These are phyloP conservation scores for Lasiurus borealis DNA, from an alignment of 2,113 vertebrate species.

Conservation along the genomic window DNA sequence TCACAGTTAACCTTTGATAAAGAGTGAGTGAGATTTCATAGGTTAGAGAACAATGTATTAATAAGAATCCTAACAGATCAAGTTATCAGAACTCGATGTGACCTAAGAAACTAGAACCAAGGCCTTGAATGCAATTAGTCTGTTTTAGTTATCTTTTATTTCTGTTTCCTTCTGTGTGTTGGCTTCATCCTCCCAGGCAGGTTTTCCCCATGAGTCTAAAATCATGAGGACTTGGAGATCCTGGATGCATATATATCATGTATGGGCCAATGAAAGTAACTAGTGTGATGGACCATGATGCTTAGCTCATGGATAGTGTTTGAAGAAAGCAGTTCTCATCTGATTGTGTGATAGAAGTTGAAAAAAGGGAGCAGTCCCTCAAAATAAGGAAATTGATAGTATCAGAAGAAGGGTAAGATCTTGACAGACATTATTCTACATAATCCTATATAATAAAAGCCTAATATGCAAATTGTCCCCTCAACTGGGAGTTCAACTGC, in stretches of 20 bases:
- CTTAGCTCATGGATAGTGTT: too few species aligned
- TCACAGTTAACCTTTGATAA: slow-evolving; percentile 4
- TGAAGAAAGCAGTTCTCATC: too few species aligned
- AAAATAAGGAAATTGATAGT: too few species aligned
- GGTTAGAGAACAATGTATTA: not conserved
- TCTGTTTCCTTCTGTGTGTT: not conserved
- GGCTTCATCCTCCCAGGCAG: not conserved
- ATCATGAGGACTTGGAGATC: not conserved
- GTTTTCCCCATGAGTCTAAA: not conserved
- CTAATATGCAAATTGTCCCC: too few species aligned
- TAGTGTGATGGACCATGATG: not conserved
- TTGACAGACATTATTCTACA: too few species aligned
- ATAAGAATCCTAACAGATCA: not conserved
- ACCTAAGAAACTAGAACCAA: not conserved
- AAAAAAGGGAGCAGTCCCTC: too few species aligned
- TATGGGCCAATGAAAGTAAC: not conserved
- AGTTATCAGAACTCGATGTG: not conserved
- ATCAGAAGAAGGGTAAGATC: too few species aligned
- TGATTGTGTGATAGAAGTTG: too few species aligned
- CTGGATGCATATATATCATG: not conserved
- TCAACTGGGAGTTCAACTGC: too few species aligned
- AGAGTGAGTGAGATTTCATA: not conserved
- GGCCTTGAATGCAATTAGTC: not conserved
- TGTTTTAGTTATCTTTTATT: slow-evolving; percentile 22
- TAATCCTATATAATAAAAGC: not conserved